Evolutionary conservation across 2,888 invertebrate species (phyloP), one percentile per base, ranked within the genome.

Genomic region (Argynnis bischoffii): DNA sequence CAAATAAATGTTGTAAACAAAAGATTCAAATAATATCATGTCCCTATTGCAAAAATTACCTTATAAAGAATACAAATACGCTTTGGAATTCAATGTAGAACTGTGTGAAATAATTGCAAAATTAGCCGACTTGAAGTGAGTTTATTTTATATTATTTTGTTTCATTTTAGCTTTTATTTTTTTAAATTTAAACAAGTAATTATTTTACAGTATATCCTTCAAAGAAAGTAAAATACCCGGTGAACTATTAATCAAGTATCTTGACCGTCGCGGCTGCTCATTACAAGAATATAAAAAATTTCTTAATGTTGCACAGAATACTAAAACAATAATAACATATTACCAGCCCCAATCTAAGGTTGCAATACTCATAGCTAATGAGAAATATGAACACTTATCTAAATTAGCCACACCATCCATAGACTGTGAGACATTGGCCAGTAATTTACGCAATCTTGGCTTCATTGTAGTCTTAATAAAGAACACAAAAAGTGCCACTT

Each of bases 311-410:
- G 81, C 83, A 5, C 63, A 76, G 1, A 78, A 78, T 13, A 75
- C 76, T 4, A 85, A 83, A 78, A 77, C 81, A 0, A 78, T 85
- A n/a, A 70, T 75, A 1, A 84, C 83, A n/a, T 89, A 82, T 63
- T 89, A 88, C 72, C 82, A 76, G 64, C 92, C 90, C 0, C 77
- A 81, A 51, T 74, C 86, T 1, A 93, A 93, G 81, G 79, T 93
- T 18, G 93, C 93, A 1, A 83, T 93, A 64, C 77, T 93, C 0
- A 85, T 93, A 64, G 92, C 88, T 0, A 93, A 93, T 72, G 86
- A 91, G 46, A 87, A 84, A 75, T 93, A 93, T 69, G 73, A 74
- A 35, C 71, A 88, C 74, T 81, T 93, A 69, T 81, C 90, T 0
- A 88, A 89, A 66, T 70, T 93, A 46, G 86, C 83, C 0, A 92